Conservation (phyloP, 2,888 invertebrate species). For the Trilocha varians region DNA sequence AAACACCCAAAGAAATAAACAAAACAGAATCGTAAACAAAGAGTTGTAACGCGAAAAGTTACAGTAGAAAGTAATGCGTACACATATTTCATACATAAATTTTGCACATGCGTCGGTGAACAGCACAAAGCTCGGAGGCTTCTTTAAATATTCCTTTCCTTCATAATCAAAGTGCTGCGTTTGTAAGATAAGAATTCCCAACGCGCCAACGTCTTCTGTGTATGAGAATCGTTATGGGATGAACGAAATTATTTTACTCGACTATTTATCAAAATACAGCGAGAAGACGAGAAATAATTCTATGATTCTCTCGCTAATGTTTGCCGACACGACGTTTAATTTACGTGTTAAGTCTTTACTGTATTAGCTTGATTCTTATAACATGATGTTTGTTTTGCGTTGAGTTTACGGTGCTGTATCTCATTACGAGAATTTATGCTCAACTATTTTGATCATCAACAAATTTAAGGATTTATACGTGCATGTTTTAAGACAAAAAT, state of each 20-base stretch:
- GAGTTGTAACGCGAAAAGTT: conserved; percentile 14
- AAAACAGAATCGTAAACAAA: conserved; percentile 10
- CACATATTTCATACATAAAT: conserved; percentile 50
- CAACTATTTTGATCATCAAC: too few species aligned
- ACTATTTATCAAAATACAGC: conserved; percentile 62
- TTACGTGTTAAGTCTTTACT: conserved; percentile 4
- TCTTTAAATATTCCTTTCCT: conserved; percentile 67
- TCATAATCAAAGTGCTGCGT: conserved; percentile 69
- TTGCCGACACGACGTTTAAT: conserved; percentile 6
- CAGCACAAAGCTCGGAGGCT: conserved; percentile 53
- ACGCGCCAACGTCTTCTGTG: conserved; percentile 42
- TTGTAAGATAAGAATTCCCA: conserved; percentile 64
- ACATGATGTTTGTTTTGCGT: background rate
- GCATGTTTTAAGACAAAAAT: too few species aligned
- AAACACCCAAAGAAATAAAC: conserved; percentile 2
- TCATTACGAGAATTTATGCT: background rate
- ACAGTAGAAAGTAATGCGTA: conserved; percentile 33
- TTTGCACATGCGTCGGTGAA: conserved; percentile 54
- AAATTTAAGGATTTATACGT: too few species aligned
- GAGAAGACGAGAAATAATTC: conserved; percentile 33
- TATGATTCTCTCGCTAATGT: conserved; percentile 24
- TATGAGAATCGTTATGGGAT: conserved; percentile 44
- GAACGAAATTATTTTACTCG: conserved; percentile 57
- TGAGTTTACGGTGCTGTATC: background rate
- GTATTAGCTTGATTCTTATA: background rate